Conservation (phyloP, 2,113 vertebrate genomes). For the Meriones unguiculatus region DNA sequence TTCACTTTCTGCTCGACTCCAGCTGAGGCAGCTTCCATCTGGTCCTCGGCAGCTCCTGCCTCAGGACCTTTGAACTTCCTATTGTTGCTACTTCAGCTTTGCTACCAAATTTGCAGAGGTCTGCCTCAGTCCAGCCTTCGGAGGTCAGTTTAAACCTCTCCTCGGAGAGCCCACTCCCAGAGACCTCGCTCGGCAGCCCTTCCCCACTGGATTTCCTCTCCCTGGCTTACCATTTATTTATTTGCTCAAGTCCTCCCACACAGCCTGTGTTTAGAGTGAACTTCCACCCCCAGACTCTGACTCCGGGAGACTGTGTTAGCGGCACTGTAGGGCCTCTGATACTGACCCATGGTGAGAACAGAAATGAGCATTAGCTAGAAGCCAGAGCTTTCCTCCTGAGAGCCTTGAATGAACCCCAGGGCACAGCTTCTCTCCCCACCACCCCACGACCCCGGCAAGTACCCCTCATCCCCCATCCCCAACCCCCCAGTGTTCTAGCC, state of each 20-base stretch:
- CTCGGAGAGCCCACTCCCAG: background rate
- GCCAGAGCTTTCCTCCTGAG: background rate
- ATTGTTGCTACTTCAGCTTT: background rate
- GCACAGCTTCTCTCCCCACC: background rate
- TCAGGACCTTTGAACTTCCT: background rate
- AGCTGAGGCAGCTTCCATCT: too few relatives aligned
- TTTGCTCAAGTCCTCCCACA: background rate
- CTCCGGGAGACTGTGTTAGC: background rate
- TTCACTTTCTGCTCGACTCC: background rate
- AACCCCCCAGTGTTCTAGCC: background rate
- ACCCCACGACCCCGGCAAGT: too few relatives aligned
- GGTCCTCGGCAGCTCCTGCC: background rate
- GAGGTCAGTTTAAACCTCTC: background rate
- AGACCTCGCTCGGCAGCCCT: too few relatives aligned
- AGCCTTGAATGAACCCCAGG: background rate
- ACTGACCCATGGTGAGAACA: background rate
- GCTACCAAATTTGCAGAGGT: background rate
- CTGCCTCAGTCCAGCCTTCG: background rate
- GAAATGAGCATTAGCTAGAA: background rate
- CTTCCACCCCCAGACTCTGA: background rate
- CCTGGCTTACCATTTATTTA: background rate
- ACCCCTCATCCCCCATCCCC: too few relatives aligned
- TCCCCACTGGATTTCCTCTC: background rate
- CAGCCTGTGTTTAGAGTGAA: background rate
- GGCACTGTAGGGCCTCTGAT: background rate